Evolutionary conservation across 2,113 vertebrate species (phyloP).

Genomic region (Glaucidium brasilianum): DNA sequence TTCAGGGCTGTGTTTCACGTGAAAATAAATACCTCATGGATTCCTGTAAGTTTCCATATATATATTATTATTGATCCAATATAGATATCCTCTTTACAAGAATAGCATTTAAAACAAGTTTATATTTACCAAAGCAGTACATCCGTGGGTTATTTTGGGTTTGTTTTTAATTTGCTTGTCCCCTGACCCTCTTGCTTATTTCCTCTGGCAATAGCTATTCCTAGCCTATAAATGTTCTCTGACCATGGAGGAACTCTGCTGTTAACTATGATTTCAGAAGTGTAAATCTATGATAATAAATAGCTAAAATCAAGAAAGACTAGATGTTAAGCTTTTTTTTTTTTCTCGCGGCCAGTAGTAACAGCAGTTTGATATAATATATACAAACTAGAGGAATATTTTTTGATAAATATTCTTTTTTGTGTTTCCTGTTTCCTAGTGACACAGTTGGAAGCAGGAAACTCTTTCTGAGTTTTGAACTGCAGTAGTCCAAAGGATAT

Average conservation of each 20-base stretch:
- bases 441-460: slow-evolving; percentile 71
- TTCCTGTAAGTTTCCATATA: background rate
- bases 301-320: background rate
- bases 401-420: slow-evolving; percentile 53
- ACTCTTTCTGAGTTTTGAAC: slow-evolving; percentile 45
- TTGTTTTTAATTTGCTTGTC: slow-evolving; percentile 57
- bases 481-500: slow-evolving; percentile 66
- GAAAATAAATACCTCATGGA: background rate
- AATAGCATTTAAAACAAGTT: background rate
- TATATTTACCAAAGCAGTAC: slow-evolving; percentile 21
- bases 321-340: background rate
- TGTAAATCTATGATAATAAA: slow-evolving; percentile 31
- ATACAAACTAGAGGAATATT: background rate
- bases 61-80: slow-evolving; percentile 9
- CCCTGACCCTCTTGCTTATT: slow-evolving; percentile 41
- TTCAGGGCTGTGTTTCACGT: background rate
- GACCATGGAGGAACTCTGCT: background rate
- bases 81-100: background rate
- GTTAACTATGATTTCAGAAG: slow-evolving; percentile 28
- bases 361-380: slow-evolving; percentile 16
- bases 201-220: slow-evolving; percentile 47
- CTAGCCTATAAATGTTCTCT: background rate
- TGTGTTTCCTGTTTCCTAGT: slow-evolving; percentile 69
- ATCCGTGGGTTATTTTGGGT: slow-evolving; percentile 57
- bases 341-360: background rate